Evolutionary conservation across 2,888 invertebrate species (phyloP).

Genomic region (Drosophila anceps): DNA sequence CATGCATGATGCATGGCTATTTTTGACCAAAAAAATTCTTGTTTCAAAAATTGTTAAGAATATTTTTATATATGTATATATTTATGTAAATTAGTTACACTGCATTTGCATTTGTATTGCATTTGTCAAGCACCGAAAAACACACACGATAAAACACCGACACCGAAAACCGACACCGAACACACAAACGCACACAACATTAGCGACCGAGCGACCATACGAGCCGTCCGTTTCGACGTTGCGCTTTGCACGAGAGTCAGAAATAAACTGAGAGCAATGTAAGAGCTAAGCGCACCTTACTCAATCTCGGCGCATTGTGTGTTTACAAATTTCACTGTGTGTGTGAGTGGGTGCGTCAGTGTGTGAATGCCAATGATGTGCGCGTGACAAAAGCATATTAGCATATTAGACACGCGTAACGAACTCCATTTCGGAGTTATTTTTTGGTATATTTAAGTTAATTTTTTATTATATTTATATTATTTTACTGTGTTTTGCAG

Average conservation of each 20-base stretch:
- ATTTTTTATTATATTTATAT: not conserved
- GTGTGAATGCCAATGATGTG: slow-evolving; percentile 56
- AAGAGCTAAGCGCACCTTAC: slow-evolving; percentile 80
- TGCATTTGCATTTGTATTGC: slow-evolving; percentile 52
- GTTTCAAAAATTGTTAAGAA: slow-evolving; percentile 25
- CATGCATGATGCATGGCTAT: slow-evolving; percentile 31
- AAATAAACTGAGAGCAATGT: slow-evolving; percentile 80
- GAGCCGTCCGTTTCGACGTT: slow-evolving; percentile 73
- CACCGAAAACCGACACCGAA: slow-evolving; percentile 58
- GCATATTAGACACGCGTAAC: slow-evolving; percentile 37
- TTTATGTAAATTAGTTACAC: slow-evolving; percentile 51
- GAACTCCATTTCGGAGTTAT: slow-evolving; percentile 4
- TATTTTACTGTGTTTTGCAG: not conserved
- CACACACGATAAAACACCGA: slow-evolving; percentile 42
- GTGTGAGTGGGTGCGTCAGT: slow-evolving; percentile 48
- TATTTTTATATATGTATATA: slow-evolving; percentile 26
- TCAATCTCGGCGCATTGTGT: slow-evolving; percentile 71
- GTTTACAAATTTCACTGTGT: slow-evolving; percentile 36
- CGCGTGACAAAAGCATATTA: slow-evolving; percentile 62
- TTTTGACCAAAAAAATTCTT: slow-evolving; percentile 44
- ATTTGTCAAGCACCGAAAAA: slow-evolving; percentile 55
- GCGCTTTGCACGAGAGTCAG: slow-evolving; percentile 82
- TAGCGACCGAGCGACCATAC: slow-evolving; percentile 56
- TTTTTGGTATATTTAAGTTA: not conserved
- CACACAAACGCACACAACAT: slow-evolving; percentile 53